These are phyloP conservation scores for Cyprinus carpio DNA, from an alignment of 2,113 vertebrate species.

Conservation along the genomic window DNA sequence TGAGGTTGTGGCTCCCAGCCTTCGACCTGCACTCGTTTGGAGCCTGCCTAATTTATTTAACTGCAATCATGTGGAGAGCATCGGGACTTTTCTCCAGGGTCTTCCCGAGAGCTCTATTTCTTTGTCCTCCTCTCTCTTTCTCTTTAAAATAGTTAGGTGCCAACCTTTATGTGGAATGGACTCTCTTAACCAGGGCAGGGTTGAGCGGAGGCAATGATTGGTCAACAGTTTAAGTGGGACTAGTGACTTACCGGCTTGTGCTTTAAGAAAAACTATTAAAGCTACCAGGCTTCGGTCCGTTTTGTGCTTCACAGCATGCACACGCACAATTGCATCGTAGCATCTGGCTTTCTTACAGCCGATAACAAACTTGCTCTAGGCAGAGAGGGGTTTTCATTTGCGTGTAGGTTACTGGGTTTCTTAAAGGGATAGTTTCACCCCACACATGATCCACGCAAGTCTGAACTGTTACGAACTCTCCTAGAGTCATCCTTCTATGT, in stretches of 20 bases:
- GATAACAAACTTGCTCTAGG: slow-evolving; percentile 4
- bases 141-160: neutral
- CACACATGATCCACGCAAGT: no score
- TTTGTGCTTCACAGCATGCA: slow-evolving; percentile 30
- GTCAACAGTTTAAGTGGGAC: slow-evolving; percentile 42
- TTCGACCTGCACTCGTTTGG: slow-evolving; percentile 64
- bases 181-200: slow-evolving; percentile 23
- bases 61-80: slow-evolving; percentile 58
- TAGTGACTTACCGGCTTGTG: neutral
- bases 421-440: no score
- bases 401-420: neutral
- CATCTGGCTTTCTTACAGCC: slow-evolving; percentile 18
- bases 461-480: no score
- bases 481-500: no score
- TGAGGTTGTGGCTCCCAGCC: slow-evolving; percentile 57
- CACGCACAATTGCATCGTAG: slow-evolving; percentile 15
- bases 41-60: slow-evolving; percentile 74
- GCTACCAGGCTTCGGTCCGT: neutral
- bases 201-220: slow-evolving; percentile 38
- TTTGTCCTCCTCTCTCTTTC: neutral
- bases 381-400: neutral
- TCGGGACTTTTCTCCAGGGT: slow-evolving; percentile 32
- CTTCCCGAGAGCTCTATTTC: slow-evolving; percentile 47
- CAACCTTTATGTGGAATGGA: slow-evolving; percentile 22
- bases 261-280: slow-evolving; percentile 43